Evolutionary conservation across 2,113 vertebrate species (phyloP), one percentile per base, ranked within the genome.

Genomic region (Hippocampus guttulatus): DNA sequence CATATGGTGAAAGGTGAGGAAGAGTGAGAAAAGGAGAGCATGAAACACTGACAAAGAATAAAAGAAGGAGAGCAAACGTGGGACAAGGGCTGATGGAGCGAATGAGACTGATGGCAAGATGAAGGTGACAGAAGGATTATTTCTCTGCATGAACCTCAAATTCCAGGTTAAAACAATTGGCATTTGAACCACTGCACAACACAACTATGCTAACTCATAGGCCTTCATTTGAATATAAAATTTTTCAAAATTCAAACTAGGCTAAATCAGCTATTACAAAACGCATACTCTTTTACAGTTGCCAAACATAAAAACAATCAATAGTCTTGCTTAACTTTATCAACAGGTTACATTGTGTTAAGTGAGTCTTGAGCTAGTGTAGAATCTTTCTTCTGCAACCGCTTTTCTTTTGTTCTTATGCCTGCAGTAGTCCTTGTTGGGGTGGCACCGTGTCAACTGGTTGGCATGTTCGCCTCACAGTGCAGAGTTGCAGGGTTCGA

Each of bases 1-100:
- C 20, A 51, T 67, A 82, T 82, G 85, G 83, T 38, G 84, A 88
- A 90, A 84, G 75, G 82, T 68, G 81, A 89, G 70, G 85, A 84
- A 72, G 72, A 67, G 60, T 67, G 78, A 60, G 70, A 41, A 73
- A 79, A 47, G 74, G 67, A 75, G n/a, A 68, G 41, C 61, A 75
- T 73, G 68, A 78, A 33, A 71, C 71, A 65, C 43, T 67, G 8
- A 18, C 30, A 69, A 70, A 41, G 65, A 63, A 62, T 16, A 54
- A 30, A 55, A 73, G 64, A 16, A 16, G 69, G 75, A 73, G 58
- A 41, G 25, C 21, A 66, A 45, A 75, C 52, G 58, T 64, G 75
- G 55, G 55, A 45, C 66, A 57, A 67, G 16, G 73, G 57, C 52
- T 64, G 55, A 55, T 30, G 25, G 16, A 61, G 38, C 20, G 21